These are phyloP conservation scores for Cydia amplana DNA, from an alignment of 1,140 invertebrate genomes.

Conservation along the genomic window DNA sequence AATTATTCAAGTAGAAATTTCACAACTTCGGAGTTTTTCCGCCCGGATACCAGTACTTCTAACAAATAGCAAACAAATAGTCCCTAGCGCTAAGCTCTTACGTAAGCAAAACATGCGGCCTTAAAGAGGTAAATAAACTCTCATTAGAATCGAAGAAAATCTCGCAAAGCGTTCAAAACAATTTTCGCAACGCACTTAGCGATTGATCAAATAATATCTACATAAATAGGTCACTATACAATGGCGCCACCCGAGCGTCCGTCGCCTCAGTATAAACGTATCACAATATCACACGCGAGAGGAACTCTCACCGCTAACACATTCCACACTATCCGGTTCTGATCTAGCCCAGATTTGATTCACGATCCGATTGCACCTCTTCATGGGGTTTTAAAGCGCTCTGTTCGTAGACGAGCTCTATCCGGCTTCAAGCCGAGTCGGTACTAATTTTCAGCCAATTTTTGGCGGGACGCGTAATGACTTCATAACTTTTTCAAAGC, in stretches of 20 bases:
- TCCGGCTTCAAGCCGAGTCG: not conserved
- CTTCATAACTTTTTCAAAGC: not conserved
- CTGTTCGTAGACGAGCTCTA: not conserved
- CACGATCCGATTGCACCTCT: too few species aligned
- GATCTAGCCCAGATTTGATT: not conserved
- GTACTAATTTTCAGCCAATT: not conserved
- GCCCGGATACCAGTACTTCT: too few species aligned
- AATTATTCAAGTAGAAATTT: too few species aligned
- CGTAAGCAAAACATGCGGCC: too few species aligned
- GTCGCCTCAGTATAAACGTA: not conserved
- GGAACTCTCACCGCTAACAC: not conserved
- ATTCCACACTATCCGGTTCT: not conserved
- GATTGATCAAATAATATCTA: not conserved
- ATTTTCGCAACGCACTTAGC: constrained; percentile 9
- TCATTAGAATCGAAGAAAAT: not conserved
- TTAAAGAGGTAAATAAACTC: not conserved
- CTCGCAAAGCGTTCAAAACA: not conserved
- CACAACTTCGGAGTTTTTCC: too few species aligned
- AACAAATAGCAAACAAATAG: too few species aligned
- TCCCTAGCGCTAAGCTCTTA: too few species aligned
- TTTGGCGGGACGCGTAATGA: not conserved
- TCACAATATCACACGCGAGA: not conserved
- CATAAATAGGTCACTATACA: not conserved
- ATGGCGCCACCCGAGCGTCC: not conserved
- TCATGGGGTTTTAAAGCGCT: too few species aligned